These are phyloP conservation scores for Myotis vivesi DNA, from an alignment of 2,797 vertebrate genomes.

Conservation along the genomic window DNA sequence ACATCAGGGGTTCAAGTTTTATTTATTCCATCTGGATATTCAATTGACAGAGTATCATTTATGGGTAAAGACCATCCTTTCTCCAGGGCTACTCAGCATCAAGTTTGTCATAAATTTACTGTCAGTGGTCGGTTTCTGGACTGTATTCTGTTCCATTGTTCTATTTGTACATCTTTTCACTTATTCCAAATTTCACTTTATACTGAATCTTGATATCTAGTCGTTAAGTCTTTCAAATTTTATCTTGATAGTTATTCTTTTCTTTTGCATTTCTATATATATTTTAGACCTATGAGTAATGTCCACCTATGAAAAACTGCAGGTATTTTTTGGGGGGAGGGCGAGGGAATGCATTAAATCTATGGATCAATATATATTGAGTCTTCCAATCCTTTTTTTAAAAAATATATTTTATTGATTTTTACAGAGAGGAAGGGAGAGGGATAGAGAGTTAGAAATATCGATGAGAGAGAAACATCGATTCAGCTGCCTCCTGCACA, in stretches of 20 bases:
- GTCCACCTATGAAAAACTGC: background rate
- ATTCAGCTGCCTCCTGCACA: too few relatives aligned
- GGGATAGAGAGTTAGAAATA: too few relatives aligned
- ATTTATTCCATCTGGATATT: slow-evolving; percentile 6
- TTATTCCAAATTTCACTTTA: slow-evolving; percentile 4
- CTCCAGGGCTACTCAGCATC: background rate
- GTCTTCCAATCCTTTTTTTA: background rate
- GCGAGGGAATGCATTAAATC: background rate
- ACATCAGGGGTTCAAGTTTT: background rate
- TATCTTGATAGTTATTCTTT: background rate
- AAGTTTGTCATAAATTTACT: background rate
- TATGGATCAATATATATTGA: background rate
- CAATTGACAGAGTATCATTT: background rate
- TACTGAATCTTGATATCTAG: background rate
- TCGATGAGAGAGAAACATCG: too few relatives aligned
- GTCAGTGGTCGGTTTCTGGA: background rate
- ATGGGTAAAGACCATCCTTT: background rate
- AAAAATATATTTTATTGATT: too few relatives aligned
- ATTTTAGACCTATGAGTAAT: background rate
- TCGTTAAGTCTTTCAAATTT: background rate
- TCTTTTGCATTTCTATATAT: background rate
- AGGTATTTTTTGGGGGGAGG: background rate
- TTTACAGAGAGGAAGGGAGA: too few relatives aligned
- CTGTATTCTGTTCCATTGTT: background rate
- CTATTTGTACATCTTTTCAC: background rate